Base-by-base conservation (phyloP, 2,888 invertebrate genomes). In the Dysmachus trigonus region DNA sequence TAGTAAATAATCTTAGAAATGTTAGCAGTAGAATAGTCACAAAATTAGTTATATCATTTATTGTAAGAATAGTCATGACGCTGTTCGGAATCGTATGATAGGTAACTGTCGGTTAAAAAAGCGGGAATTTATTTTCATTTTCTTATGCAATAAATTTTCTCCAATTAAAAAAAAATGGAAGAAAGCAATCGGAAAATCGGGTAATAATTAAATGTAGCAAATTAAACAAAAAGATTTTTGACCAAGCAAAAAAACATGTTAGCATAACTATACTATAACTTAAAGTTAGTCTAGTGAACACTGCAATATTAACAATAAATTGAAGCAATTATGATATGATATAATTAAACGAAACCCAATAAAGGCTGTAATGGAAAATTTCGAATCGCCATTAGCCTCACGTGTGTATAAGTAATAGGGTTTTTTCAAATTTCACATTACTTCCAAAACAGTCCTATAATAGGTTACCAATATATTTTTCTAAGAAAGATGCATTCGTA, bases 131-230 rank as follows among this genome's bases (percentile, higher is more conserved):
- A 27, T 22, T 27, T 62, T 62, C 5, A 18, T 27, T 62, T 62
- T 13, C 15, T 33, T 74, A 47, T 85, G 15, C 85, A 47, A 38
- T 62, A 30, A 10, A 31, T 79, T 79, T 79, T 79, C 79, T 38
- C 79, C 47, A 79, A 51, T 15, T 30, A 10, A 22, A 41, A 18
- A 10, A 22, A 41, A 18, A 77, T 79, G 47, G 79, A 85, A 76
- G 47, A 51, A 85, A 47, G 41, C 74, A 76, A 62, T 85, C 85
- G 85, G 85, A 85, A 47, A 85, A 76, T 47, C 85, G 85, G 85
- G 85, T 85, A 85, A 82, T 72, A 84, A 84, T 84, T 71, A 38
- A 71, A 33, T 31, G 22, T 38, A 13, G 71, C 1, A n/a, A 31
- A 38, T 35, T n/a, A 31, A n/a, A 33, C 8, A 72, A n/a, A 27